A percentile compares a stretch with the other conserved stretches of the same genome.
These are phyloP conservation scores for Chrosomus eos DNA, from an alignment of 2,797 vertebrate species.

Conservation along the genomic window DNA sequence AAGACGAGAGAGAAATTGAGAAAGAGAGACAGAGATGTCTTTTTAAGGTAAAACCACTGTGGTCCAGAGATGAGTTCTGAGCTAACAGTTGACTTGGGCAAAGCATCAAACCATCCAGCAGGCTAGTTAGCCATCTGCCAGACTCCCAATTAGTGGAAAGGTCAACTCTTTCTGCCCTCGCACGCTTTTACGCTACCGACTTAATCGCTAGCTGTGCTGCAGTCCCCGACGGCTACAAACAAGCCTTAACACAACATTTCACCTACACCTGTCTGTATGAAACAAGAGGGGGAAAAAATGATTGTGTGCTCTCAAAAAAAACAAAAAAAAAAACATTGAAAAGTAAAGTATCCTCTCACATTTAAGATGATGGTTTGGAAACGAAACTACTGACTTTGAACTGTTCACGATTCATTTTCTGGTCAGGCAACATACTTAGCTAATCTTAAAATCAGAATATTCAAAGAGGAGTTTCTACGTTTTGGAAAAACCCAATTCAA, in stretches of 20 bases:
- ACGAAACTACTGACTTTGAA: not conserved
- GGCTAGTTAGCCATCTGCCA: constrained; percentile 66
- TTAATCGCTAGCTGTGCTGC: constrained; percentile 68
- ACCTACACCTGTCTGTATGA: constrained; percentile 59
- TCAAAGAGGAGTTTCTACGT: not conserved
- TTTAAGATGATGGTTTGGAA: not conserved
- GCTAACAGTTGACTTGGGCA: constrained; percentile 31
- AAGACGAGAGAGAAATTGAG: constrained; percentile 7
- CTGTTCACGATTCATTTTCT: not conserved
- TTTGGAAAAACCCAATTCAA: not conserved
- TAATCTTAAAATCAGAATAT: not conserved
- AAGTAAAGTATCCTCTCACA: constrained; percentile 29
- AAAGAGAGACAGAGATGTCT: constrained; percentile 27
- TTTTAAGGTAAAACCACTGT: constrained; percentile 32
- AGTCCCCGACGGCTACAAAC: constrained; percentile 65
- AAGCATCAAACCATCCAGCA: constrained; percentile 36
- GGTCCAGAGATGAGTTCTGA: not conserved
- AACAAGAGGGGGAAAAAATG: constrained; percentile 39
- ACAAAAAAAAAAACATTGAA: constrained; percentile 37
- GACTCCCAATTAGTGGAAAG: constrained; percentile 81
- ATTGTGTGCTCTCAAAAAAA: not conserved
- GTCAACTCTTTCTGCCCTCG: constrained; percentile 74
- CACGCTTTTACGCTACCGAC: constrained; percentile 70
- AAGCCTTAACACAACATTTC: constrained; percentile 67
- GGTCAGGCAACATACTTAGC: not conserved